phyloP scores from a whole-genome alignment of 2,113 vertebrate genomes.

The Apistogramma diplotaenia region DNA sequence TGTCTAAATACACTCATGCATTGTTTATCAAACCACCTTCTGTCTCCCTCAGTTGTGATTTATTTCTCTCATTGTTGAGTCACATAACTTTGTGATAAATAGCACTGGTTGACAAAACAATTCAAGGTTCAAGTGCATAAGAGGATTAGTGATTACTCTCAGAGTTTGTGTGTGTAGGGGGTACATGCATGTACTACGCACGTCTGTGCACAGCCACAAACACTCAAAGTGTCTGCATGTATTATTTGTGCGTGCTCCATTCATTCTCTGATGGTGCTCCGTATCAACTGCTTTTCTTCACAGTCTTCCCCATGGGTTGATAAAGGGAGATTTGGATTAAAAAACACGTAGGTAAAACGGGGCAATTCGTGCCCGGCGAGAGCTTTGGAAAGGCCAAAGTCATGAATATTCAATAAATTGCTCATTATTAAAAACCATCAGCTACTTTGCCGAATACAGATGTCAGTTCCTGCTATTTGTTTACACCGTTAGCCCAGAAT shows the following conservation, averaged over 20 bases:
- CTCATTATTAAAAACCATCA: conserved; percentile 56
- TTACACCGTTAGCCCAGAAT: neutral
- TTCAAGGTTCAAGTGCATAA: conserved; percentile 52
- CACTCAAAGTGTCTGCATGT: conserved; percentile 4
- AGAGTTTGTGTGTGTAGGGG: neutral
- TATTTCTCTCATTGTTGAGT: conserved; percentile 50
- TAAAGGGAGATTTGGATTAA: conserved; percentile 38
- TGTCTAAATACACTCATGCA: neutral
- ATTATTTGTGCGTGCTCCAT: conserved; percentile 11
- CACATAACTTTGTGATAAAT: conserved; percentile 54
- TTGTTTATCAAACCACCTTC: conserved; percentile 16
- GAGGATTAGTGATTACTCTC: conserved; percentile 52
- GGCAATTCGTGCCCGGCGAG: conserved; percentile 41
- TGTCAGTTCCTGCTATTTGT: conserved; percentile 34
- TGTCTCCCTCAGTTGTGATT: conserved; percentile 9
- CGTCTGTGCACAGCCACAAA: neutral
- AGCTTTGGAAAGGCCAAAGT: conserved; percentile 58
- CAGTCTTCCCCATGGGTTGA: conserved; percentile 13
- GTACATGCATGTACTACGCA: conserved; percentile 6
- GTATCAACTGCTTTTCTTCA: conserved; percentile 43
- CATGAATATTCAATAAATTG: conserved; percentile 67
- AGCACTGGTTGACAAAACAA: conserved; percentile 52
- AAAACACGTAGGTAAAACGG: conserved; percentile 45
- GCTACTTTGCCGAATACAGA: conserved; percentile 46
- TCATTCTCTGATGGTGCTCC: conserved; percentile 38